Percentiles rank a stretch among this genome's conserved stretches.
Conservation (phyloP, 2,888 invertebrate species). For the Plagodis dolabraria region DNA sequence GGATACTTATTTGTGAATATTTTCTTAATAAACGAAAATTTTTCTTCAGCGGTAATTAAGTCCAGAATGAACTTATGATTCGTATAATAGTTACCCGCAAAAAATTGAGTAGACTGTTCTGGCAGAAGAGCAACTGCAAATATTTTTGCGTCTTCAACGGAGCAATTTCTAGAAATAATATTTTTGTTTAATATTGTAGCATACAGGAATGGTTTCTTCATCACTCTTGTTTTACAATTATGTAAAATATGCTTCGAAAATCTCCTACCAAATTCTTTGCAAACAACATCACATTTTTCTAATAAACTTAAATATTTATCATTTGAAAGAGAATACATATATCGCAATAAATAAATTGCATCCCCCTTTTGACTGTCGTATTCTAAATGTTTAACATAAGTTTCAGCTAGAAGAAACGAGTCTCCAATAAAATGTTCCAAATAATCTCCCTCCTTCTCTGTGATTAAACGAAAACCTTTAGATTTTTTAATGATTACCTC, state of each 20-base stretch:
- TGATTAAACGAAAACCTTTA: slow-evolving; percentile 6
- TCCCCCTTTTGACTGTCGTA: neutral
- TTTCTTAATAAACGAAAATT: slow-evolving; percentile 51
- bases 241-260: slow-evolving; percentile 52
- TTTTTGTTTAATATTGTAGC: slow-evolving; percentile 44
- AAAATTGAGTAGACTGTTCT: slow-evolving; percentile 42
- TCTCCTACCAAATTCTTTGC: slow-evolving; percentile 43
- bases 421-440: slow-evolving; percentile 49
- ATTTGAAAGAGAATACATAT: slow-evolving; percentile 43
- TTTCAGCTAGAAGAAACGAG: slow-evolving; percentile 38
- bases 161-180: slow-evolving; percentile 45
- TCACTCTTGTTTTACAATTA: slow-evolving; percentile 57
- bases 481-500: slow-evolving; percentile 37
- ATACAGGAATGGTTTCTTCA: slow-evolving; percentile 50
- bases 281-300: slow-evolving; percentile 42
- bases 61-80: slow-evolving; percentile 50
- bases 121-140: slow-evolving; percentile 50
- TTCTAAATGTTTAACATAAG: slow-evolving; percentile 18
- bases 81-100: slow-evolving; percentile 46
- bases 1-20: slow-evolving; percentile 53
- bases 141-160: slow-evolving; percentile 51
- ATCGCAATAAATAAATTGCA: slow-evolving; percentile 19
- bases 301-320: slow-evolving; percentile 55
- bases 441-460: slow-evolving; percentile 23
- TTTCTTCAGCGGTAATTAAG: slow-evolving; percentile 47